Evolutionary conservation across 30 jellyfish, hydroid and myxozoan genomes (phyloP).

Genomic region (Nemopilema nomurai): DNA sequence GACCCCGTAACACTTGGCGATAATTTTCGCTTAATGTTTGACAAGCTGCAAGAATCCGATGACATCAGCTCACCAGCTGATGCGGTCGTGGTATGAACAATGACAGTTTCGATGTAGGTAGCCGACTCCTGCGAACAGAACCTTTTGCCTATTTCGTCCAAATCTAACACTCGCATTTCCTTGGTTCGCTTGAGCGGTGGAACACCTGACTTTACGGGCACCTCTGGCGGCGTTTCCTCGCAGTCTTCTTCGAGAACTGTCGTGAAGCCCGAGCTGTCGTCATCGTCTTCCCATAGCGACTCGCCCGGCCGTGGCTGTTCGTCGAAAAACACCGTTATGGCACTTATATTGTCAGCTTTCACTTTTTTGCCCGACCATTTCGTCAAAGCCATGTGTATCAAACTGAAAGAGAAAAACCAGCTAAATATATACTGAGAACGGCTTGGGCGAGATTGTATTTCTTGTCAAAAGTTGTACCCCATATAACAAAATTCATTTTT

Average conservation of each 20-base stretch:
- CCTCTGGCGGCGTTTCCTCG: constrained; percentile 67
- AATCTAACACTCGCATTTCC: not conserved
- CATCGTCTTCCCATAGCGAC: constrained; percentile 7
- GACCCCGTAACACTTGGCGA: constrained; percentile 9
- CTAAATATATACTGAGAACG: no score
- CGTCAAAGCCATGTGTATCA: constrained; percentile 63
- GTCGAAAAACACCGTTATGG: constrained; percentile 74
- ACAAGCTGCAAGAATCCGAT: not conserved
- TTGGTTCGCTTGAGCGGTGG: constrained; percentile 16
- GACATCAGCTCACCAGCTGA: not conserved
- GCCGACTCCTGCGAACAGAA: not conserved
- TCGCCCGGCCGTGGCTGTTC: constrained; percentile 50
- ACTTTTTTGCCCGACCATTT: constrained; percentile 69
- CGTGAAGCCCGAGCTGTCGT: constrained; percentile 32
- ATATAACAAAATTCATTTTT: no score
- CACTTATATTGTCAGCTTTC: constrained; percentile 92
- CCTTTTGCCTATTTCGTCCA: constrained; percentile 1
- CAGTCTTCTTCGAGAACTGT: constrained; percentile 34
- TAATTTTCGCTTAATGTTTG: constrained; percentile 3
- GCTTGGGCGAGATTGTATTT: no score
- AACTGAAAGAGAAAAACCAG: constrained; percentile 44
- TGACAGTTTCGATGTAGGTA: not conserved
- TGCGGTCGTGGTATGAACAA: not conserved
- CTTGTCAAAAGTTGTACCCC: no score
- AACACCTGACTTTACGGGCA: not conserved